Evolutionary conservation across 2,888 invertebrate genomes (phyloP).

Genomic region (Abscondita cerata): DNA sequence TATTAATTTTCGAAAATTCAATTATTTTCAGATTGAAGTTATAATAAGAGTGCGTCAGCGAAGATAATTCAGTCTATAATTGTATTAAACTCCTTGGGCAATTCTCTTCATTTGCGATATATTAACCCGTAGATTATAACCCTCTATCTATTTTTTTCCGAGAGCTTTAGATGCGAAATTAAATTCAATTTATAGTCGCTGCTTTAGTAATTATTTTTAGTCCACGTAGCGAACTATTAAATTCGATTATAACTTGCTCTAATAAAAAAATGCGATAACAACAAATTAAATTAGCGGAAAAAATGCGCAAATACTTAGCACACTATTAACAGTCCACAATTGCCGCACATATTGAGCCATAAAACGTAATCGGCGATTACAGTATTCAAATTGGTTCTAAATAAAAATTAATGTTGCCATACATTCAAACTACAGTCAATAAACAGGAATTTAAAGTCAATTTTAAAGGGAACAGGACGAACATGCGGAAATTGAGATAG

Average conservation of each 20-base stretch:
- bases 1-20: constrained; percentile 33
- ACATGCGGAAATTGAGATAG: constrained; percentile 43
- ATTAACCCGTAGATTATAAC: constrained; percentile 28
- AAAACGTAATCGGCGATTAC: constrained; percentile 37
- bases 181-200: constrained; percentile 4
- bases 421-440: constrained; percentile 37
- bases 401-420: constrained; percentile 41
- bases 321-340: constrained; percentile 34
- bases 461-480: constrained; percentile 32
- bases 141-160: constrained; percentile 4
- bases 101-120: constrained; percentile 24
- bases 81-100: constrained; percentile 35
- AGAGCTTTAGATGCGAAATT: constrained; percentile 3
- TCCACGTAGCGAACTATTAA: not conserved
- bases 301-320: constrained; percentile 24
- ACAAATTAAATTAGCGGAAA: no score
- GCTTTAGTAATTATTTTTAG: constrained; percentile 10
- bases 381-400: constrained; percentile 36
- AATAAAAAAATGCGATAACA: no score
- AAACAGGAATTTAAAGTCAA: constrained; percentile 46
- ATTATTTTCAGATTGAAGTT: constrained; percentile 36
- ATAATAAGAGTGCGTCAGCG: constrained; percentile 30
- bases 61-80: constrained; percentile 36
- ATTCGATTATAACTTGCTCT: not conserved
- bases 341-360: constrained; percentile 33